Evolutionary conservation across 2,113 vertebrate species (phyloP).

Genomic region (Gallinago undulata): DNA sequence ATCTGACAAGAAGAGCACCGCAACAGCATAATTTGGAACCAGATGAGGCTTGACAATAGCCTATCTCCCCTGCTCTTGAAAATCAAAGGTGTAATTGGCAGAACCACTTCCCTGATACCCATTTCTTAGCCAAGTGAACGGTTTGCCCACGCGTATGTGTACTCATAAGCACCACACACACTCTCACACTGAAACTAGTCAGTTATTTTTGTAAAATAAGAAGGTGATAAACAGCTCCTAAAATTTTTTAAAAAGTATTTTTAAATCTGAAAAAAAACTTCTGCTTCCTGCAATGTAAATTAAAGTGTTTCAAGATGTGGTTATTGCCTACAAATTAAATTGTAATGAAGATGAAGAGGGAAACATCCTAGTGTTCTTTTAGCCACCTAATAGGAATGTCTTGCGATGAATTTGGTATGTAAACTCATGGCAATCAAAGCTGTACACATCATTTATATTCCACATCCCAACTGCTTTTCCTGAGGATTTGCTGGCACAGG

Average conservation of each 20-base stretch:
- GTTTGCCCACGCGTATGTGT: neutral
- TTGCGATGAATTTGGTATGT: neutral
- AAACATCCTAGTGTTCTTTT: constrained; percentile 16
- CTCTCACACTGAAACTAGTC: neutral
- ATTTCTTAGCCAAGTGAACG: neutral
- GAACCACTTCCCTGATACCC: neutral
- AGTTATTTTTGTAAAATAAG: constrained; percentile 48
- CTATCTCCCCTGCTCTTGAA: neutral
- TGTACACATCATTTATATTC: neutral
- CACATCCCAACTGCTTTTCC: neutral
- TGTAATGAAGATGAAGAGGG: constrained; percentile 28
- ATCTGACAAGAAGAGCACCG: neutral
- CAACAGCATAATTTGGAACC: neutral
- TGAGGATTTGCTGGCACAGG: neutral
- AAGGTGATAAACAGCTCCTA: constrained; percentile 63
- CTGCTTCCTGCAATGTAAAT: constrained; percentile 68
- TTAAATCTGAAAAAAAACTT: constrained; percentile 31
- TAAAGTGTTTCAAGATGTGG: constrained; percentile 46
- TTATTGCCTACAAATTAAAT: constrained; percentile 73
- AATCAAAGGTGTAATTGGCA: constrained; percentile 15
- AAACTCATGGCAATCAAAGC: neutral
- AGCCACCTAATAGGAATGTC: neutral
- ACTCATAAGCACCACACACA: neutral
- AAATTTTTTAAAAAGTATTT: constrained; percentile 23
- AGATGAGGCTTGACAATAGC: neutral